Conservation (phyloP, 2,113 vertebrate genomes). For the Pionites leucogaster region DNA sequence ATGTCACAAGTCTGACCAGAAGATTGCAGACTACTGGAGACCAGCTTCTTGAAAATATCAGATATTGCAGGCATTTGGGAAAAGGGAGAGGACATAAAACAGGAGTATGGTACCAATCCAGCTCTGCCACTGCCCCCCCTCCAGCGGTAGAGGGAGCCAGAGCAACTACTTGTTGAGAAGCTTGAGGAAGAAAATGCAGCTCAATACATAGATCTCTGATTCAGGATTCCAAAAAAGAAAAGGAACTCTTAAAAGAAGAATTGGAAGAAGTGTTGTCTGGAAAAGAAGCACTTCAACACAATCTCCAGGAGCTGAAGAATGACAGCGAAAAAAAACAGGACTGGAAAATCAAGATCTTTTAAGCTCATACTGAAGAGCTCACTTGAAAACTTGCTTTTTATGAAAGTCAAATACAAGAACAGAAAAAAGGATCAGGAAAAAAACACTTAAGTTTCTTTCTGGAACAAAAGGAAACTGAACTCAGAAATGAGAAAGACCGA, state of each 20-base stretch:
- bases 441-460: constrained; percentile 70
- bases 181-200: constrained; percentile 65
- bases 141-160: not conserved
- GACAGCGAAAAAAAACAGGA: not conserved
- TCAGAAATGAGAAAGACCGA: constrained; percentile 74
- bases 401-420: constrained; percentile 64
- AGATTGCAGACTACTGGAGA: not conserved
- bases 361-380: constrained; percentile 60
- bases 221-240: constrained; percentile 80
- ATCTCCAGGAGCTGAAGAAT: constrained; percentile 82
- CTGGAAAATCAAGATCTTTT: constrained; percentile 83
- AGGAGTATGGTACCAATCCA: not conserved
- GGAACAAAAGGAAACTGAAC: constrained; percentile 80
- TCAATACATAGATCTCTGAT: constrained; percentile 66
- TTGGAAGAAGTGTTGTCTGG: constrained; percentile 78
- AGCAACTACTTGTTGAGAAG: constrained; percentile 50
- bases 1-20: not conserved
- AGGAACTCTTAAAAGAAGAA: constrained; percentile 74
- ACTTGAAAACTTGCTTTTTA: constrained; percentile 60
- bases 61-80: not conserved
- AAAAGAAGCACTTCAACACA: constrained; percentile 78
- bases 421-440: constrained; percentile 49
- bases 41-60: not conserved
- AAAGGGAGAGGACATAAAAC: not conserved
- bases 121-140: not conserved